These are phyloP conservation scores for Lagocephalus sceleratus DNA, from an alignment of 2,797 vertebrate species.

Conservation along the genomic window DNA sequence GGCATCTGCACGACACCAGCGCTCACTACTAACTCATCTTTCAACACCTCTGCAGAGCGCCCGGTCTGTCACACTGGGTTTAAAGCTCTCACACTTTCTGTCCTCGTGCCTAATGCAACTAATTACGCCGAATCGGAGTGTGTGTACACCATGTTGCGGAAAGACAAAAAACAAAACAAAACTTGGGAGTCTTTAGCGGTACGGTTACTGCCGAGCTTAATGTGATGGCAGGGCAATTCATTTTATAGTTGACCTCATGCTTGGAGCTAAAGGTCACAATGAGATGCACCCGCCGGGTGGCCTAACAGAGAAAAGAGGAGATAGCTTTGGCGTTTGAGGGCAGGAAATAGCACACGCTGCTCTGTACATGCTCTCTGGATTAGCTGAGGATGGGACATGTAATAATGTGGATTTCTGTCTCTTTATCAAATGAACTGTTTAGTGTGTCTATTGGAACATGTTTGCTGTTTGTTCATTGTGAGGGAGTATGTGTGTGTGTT, in stretches of 20 bases:
- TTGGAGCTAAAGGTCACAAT: constrained; percentile 56
- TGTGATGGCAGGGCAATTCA: constrained; percentile 65
- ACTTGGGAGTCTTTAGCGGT: constrained; percentile 62
- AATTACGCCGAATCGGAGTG: neutral
- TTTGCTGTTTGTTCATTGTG: too few species aligned
- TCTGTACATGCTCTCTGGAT: neutral
- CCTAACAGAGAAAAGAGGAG: neutral
- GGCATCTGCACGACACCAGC: constrained; percentile 77
- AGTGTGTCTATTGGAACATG: too few species aligned
- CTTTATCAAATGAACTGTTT: too few species aligned
- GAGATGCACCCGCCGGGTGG: constrained; percentile 17
- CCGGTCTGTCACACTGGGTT: constrained; percentile 55
- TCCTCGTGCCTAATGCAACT: constrained; percentile 27
- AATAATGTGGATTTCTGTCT: too few species aligned
- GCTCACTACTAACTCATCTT: constrained; percentile 74
- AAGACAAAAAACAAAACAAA: constrained; percentile 59
- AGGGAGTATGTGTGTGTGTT: too few species aligned
- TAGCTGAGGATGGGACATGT: neutral
- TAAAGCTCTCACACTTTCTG: constrained; percentile 54
- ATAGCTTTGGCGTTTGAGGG: constrained; percentile 9
- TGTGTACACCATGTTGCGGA: constrained; percentile 31
- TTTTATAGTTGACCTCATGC: constrained; percentile 62
- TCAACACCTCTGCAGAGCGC: constrained; percentile 72
- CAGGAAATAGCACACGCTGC: constrained; percentile 2
- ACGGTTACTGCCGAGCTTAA: constrained; percentile 63